Base-by-base conservation (phyloP, 2,888 invertebrate genomes). In the Artemia sp. region DNA sequence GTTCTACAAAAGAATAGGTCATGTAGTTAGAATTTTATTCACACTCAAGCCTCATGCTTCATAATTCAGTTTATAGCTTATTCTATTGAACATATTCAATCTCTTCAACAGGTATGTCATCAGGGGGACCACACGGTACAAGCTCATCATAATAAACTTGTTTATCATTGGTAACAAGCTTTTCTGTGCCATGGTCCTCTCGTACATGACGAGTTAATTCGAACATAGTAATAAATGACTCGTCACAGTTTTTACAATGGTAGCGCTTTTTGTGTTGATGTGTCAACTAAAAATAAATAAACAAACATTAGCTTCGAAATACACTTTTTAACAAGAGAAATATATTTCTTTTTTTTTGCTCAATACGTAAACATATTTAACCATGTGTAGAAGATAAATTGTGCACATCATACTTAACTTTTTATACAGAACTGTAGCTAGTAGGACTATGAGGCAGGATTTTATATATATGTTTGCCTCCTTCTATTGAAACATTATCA, bases 181-280 rank as follows among this genome's bases (percentile, higher is more conserved):
- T 24, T 58, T 58, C 64, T 8, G 64, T 58, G 12, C 64, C 64
- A 10, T 58, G 64, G 24, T 58, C 64, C 24, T 58, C 64, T 19
- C 64, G 64, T n/a, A 58, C 24, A 10, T 58, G 64, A 24, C 64
- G 64, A n/a, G 64, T 58, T 2, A 58, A 2, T 58, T 58, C 64
- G 24, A 58, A 58, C 64, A 58, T 58, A 24, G 64, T 58, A 19
- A 24, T 24, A 58, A 58, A 58, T 24, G 64, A 9, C 14, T 58
- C 64, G 9, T 58, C 64, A 24, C 64, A 58, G 11, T 58, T 58
- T 24, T 58, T n/a, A 58, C 64, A 58, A 10, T 58, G 64, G 11
- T 58, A 58, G n/a, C 64, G 64, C 64, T 24, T n/a, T 24, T 24
- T n/a, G 64, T n/a, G 64, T 24, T 58, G 14, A 10, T 58, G 64